Evolutionary conservation across 2,797 vertebrate species (phyloP).

Genomic region (Etheostoma perlongum): DNA sequence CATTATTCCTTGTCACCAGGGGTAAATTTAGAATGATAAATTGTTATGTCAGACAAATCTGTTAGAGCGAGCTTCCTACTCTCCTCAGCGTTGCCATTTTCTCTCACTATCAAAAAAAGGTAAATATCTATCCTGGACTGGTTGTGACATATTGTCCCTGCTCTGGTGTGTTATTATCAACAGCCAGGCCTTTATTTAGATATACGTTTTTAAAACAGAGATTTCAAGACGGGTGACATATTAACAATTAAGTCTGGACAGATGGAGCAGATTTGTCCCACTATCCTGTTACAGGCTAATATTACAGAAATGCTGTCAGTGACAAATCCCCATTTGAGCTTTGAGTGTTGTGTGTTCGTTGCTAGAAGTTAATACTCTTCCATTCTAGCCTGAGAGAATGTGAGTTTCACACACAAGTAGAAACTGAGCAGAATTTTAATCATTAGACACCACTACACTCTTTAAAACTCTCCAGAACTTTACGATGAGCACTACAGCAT

Average conservation of each 20-base stretch:
- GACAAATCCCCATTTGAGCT: conserved; percentile 50
- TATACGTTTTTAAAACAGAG: conserved; percentile 43
- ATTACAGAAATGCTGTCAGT: conserved; percentile 38
- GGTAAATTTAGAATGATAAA: conserved; percentile 80
- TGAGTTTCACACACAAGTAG: conserved; percentile 18
- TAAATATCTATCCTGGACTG: conserved; percentile 59
- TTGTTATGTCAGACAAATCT: conserved; percentile 74
- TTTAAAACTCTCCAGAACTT: conserved; percentile 22
- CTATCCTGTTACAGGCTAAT: conserved; percentile 54
- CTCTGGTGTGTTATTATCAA: conserved; percentile 49
- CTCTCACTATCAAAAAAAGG: conserved; percentile 60
- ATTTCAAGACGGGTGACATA: conserved; percentile 41
- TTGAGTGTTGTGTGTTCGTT: conserved; percentile 11
- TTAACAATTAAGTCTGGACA: conserved; percentile 49
- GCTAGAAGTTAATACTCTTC: conserved; percentile 27
- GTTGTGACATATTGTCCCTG: conserved; percentile 71
- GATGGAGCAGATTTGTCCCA: conserved; percentile 56
- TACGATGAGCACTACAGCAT: conserved; percentile 26
- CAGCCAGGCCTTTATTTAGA: conserved; percentile 60
- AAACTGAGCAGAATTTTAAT: conserved; percentile 40
- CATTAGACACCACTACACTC: conserved; percentile 4
- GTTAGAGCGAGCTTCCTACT: conserved; percentile 53
- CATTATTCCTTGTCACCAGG: conserved; percentile 73
- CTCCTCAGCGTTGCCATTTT: conserved; percentile 56
- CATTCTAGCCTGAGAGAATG: conserved; percentile 18